phyloP scores from a whole-genome alignment of 2,888 invertebrate species.

The Lymantria dispar region DNA sequence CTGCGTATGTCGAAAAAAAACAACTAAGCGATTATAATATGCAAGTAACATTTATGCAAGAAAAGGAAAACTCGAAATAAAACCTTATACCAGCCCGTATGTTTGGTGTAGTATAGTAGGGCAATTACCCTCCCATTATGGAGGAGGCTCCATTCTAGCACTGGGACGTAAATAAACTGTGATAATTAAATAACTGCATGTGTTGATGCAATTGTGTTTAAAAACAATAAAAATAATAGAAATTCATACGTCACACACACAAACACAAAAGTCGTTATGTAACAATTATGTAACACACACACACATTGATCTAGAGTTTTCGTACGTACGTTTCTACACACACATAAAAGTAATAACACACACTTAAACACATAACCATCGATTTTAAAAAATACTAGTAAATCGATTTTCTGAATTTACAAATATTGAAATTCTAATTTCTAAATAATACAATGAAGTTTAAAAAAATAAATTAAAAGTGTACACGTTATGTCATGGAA shows the following conservation, averaged over 20 bases:
- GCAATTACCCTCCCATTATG: no score
- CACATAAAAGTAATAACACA: conserved; percentile 2
- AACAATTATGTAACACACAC: conserved; percentile 32
- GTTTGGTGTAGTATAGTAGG: no score
- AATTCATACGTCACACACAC: conserved; percentile 20
- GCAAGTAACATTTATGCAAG: no score
- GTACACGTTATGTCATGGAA: background rate
- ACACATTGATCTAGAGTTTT: background rate
- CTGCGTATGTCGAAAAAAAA: no score
- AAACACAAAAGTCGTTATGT: conserved; percentile 40
- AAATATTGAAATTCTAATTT: background rate
- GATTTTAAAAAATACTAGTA: background rate
- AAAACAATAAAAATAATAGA: conserved; percentile 10
- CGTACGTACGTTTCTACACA: background rate
- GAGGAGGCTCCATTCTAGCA: no score
- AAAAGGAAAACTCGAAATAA: no score
- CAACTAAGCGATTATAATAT: no score
- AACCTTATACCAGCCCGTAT: no score
- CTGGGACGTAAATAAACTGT: no score
- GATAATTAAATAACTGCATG: no score
- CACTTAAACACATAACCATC: conserved; percentile 1
- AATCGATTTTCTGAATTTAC: background rate
- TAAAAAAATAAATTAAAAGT: background rate
- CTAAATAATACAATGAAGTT: background rate
- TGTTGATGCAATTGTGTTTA: no score